Evolutionary conservation across 2,113 vertebrate genomes (phyloP).

Genomic region (Xenopus laevis): DNA sequence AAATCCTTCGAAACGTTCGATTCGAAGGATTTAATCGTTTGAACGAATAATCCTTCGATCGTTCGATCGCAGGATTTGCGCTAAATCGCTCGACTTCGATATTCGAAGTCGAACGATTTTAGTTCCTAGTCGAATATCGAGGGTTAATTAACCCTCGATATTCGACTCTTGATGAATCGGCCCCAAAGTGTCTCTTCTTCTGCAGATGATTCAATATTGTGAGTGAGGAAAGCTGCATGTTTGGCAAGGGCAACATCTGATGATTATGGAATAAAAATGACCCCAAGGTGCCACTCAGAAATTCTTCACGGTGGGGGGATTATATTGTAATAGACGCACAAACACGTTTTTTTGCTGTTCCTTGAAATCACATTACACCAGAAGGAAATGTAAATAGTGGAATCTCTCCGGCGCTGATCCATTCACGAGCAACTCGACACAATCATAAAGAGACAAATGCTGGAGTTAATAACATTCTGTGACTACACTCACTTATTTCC

Average conservation of each 20-base stretch:
- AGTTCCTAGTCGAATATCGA: no score
- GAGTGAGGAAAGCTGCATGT: background rate
- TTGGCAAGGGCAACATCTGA: constrained; percentile 14
- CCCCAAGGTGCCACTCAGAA: constrained; percentile 20
- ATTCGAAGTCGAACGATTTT: no score
- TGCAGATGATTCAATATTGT: background rate
- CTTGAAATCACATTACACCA: constrained; percentile 6
- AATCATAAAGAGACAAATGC: constrained; percentile 7
- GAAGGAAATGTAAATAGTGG: background rate
- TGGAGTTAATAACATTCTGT: constrained; percentile 3
- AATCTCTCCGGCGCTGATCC: background rate
- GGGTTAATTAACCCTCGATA: no score
- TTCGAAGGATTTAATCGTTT: no score
- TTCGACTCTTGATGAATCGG: no score
- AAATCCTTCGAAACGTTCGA: no score
- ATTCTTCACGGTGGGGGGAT: constrained; percentile 7
- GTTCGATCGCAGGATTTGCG: no score
- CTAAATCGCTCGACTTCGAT: no score
- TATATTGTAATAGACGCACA: constrained; percentile 27
- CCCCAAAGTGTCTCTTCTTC: no score
- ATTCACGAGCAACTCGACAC: constrained; percentile 16
- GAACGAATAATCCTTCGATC: no score
- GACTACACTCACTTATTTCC: background rate
- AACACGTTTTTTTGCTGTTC: constrained; percentile 8
- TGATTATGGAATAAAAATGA: constrained; percentile 35